Evolutionary conservation across 2,113 vertebrate genomes (phyloP).

Genomic region (Phalacrocorax pelagicus): DNA sequence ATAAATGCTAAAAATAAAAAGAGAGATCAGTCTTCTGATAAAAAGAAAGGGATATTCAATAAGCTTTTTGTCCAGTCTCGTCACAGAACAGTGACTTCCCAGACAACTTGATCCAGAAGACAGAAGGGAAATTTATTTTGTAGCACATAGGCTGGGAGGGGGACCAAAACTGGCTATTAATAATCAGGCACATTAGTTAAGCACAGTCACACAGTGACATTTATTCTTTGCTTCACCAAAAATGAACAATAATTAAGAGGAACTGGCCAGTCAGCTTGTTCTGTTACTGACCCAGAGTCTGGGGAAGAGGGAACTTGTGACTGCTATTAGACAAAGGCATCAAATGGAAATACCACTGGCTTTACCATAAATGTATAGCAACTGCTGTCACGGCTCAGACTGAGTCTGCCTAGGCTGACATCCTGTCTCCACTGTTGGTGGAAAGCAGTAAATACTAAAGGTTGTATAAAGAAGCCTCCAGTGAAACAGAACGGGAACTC

Average conservation of each 20-base stretch:
- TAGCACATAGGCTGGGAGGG: background rate
- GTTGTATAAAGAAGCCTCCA: background rate
- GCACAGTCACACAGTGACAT: background rate
- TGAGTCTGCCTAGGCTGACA: background rate
- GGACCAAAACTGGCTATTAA: background rate
- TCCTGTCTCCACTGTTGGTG: background rate
- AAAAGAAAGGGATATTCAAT: slow-evolving; percentile 15
- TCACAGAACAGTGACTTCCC: background rate
- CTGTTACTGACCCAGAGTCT: background rate
- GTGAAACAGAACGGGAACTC: background rate
- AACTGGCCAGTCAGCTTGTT: background rate
- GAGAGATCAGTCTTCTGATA: background rate
- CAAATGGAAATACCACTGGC: background rate
- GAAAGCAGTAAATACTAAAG: background rate
- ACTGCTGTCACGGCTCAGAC: background rate
- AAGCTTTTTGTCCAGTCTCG: slow-evolving; percentile 30
- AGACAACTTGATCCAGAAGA: background rate
- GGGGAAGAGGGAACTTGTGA: background rate
- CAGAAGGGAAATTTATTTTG: slow-evolving; percentile 4
- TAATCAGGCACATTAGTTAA: background rate
- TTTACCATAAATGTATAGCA: background rate
- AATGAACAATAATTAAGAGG: background rate
- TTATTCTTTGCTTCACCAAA: background rate
- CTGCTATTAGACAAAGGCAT: background rate
- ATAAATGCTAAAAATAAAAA: slow-evolving; percentile 36